phyloP scores from a whole-genome alignment of 2,888 invertebrate genomes.

The Macrostomum cliftonense region DNA sequence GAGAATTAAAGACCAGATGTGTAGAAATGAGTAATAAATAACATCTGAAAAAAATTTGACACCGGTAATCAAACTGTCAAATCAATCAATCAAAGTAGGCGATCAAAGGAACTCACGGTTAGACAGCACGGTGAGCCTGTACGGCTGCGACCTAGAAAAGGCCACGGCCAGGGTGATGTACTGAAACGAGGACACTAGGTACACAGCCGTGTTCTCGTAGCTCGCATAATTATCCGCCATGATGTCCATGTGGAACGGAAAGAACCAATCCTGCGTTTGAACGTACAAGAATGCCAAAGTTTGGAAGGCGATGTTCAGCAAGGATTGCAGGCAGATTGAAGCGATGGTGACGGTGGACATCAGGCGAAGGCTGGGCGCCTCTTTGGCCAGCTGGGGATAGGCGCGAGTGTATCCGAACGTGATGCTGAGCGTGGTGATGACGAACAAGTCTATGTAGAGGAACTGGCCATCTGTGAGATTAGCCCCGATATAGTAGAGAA shows the following conservation, averaged over 20 bases:
- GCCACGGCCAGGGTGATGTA: slow-evolving; percentile 58
- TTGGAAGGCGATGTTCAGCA: slow-evolving; percentile 51
- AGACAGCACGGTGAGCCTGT: slow-evolving; percentile 50
- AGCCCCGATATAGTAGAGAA: slow-evolving; percentile 45
- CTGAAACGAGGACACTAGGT: slow-evolving; percentile 56
- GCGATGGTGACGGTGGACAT: slow-evolving; percentile 46
- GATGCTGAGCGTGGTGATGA: slow-evolving; percentile 71
- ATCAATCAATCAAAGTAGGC: too few relatives aligned
- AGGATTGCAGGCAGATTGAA: slow-evolving; percentile 54
- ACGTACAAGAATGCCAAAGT: slow-evolving; percentile 43
- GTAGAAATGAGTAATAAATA: too few relatives aligned
- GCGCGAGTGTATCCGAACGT: slow-evolving; percentile 45
- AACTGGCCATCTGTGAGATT: slow-evolving; percentile 67
- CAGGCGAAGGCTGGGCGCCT: slow-evolving; percentile 55
- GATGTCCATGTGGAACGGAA: too few relatives aligned
- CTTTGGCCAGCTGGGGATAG: slow-evolving; percentile 24
- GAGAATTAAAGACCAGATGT: too few relatives aligned
- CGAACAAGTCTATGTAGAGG: slow-evolving; percentile 67
- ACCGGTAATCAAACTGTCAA: too few relatives aligned
- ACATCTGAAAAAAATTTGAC: too few relatives aligned
- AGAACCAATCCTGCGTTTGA: slow-evolving; percentile 43
- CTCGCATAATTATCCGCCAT: slow-evolving; percentile 15
- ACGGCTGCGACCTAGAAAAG: slow-evolving; percentile 61
- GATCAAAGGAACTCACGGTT: slow-evolving; percentile 31
- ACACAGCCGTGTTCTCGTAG: slow-evolving; percentile 51